These are phyloP conservation scores for Lasioglossum lativentre DNA, from an alignment of 2,888 invertebrate genomes.

Conservation along the genomic window DNA sequence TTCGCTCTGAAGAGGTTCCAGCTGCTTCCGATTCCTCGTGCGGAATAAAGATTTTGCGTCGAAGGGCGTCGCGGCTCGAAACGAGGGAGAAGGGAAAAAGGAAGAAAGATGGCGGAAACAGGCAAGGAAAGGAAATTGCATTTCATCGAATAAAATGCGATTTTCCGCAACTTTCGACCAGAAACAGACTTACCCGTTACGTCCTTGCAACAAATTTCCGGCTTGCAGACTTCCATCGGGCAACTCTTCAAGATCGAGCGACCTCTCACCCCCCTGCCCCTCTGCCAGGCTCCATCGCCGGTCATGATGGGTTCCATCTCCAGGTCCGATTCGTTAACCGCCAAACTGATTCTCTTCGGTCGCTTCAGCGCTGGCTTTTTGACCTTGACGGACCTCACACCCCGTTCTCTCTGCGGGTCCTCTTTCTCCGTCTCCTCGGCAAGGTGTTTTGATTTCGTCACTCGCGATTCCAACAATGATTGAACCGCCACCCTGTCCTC, in stretches of 20 bases:
- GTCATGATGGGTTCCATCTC: background rate
- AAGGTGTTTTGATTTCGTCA: too few relatives aligned
- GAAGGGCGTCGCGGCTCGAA: constrained; percentile 9
- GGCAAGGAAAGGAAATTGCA: constrained; percentile 19
- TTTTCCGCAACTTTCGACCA: background rate
- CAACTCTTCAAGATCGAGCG: constrained; percentile 45
- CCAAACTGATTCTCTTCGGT: background rate
- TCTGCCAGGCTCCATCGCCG: background rate
- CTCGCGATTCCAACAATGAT: background rate
- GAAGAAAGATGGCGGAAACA: constrained; percentile 2
- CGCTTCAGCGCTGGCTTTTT: background rate
- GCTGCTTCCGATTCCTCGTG: background rate
- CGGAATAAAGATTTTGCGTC: constrained; percentile 8
- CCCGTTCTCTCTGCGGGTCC: background rate
- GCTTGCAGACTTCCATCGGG: constrained; percentile 56
- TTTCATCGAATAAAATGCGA: constrained; percentile 8
- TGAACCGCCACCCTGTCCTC: constrained; percentile 19
- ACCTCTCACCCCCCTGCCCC: background rate
- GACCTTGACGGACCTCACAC: background rate
- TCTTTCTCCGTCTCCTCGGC: background rate
- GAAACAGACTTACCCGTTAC: constrained; percentile 52
- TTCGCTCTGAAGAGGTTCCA: background rate
- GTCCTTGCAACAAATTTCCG: constrained; percentile 71
- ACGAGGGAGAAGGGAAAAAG: background rate
- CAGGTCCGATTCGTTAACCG: background rate